Evolutionary conservation across 2,797 vertebrate species (phyloP).

Genomic region (Siniperca scherzeri): DNA sequence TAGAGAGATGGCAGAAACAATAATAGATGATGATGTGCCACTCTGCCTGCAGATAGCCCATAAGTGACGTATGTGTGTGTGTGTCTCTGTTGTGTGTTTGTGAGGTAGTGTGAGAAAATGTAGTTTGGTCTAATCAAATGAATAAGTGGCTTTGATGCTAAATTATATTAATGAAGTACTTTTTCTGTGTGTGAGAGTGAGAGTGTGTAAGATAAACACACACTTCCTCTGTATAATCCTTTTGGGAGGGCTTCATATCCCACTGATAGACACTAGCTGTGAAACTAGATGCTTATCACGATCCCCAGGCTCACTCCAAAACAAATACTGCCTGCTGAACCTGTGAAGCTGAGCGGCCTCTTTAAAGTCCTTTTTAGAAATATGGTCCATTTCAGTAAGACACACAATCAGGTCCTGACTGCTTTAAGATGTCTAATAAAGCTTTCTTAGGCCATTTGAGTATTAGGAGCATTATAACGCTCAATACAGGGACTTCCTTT

Average conservation of each 20-base stretch:
- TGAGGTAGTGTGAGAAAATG: constrained; percentile 40
- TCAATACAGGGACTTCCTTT: not conserved
- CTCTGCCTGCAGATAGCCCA: constrained; percentile 40
- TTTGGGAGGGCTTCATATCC: constrained; percentile 77
- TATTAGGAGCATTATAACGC: not conserved
- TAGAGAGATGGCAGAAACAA: constrained; percentile 58
- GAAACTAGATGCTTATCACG: constrained; percentile 79
- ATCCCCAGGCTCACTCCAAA: constrained; percentile 69
- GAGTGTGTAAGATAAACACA: constrained; percentile 76
- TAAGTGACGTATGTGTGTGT: constrained; percentile 29
- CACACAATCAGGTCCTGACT: constrained; percentile 31
- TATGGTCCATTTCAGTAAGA: constrained; percentile 28
- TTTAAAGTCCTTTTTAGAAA: constrained; percentile 29
- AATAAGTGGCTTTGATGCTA: constrained; percentile 57
- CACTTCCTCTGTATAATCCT: constrained; percentile 79
- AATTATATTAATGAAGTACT: constrained; percentile 72
- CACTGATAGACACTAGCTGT: constrained; percentile 79
- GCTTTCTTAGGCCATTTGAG: constrained; percentile 2
- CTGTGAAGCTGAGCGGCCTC: constrained; percentile 26
- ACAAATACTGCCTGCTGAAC: constrained; percentile 68
- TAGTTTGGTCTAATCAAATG: constrained; percentile 58
- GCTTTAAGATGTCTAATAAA: not conserved
- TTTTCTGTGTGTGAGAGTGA: constrained; percentile 49
- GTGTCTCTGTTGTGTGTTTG: constrained; percentile 10
- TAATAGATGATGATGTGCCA: constrained; percentile 58